Evolutionary conservation across 2,797 vertebrate species (phyloP), one percentile per base, ranked within the genome.

Genomic region (Scolopax rusticola): DNA sequence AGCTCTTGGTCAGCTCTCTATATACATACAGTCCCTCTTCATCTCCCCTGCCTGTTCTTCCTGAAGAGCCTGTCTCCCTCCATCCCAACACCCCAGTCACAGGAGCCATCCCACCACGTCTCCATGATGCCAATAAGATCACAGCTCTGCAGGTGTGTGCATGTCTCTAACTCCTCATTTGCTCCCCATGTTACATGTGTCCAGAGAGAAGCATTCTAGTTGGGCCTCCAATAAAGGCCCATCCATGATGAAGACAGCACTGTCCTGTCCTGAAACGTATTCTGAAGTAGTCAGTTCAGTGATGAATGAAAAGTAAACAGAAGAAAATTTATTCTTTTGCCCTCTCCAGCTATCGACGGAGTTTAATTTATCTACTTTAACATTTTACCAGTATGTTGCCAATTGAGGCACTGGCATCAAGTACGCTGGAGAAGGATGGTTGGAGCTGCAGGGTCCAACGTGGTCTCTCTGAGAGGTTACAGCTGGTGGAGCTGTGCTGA

Each of bases 371-470:
- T 15, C 38, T 28, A 8, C 54, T 71, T 51, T 4, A 17, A 17
- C 11, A 16, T 10, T 27, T 20, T 18, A 18, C 32, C 45, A 4
- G 43, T 6, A 7, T 14, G 1, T 15, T 11, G 64, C 7, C 5
- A 28, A 25, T 9, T 8, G 14, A 17, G 78, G 25, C 28, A 1
- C 12, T 15, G 1, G 9, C 1, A 6, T 17, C 23, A 6, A 12
- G 30, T 11, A 24, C 7, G 2, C 50, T 4, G 43, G 48, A 14
- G 11, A 15, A 13, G 3, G 18, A 16, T 5, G 0, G 1, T 1
- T 47, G 45, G 20, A 47, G 45, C 45, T 20, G 19, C 45, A 11
- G 45, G 45, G 45, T 11, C 45, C 45, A 47, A 47, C 20, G 3
- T 47, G 45, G 45, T 47, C 11, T 21, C 45, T 47, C 45, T 12